Conservation (phyloP, 1,140 invertebrate species). For the Lepidurus apus region DNA sequence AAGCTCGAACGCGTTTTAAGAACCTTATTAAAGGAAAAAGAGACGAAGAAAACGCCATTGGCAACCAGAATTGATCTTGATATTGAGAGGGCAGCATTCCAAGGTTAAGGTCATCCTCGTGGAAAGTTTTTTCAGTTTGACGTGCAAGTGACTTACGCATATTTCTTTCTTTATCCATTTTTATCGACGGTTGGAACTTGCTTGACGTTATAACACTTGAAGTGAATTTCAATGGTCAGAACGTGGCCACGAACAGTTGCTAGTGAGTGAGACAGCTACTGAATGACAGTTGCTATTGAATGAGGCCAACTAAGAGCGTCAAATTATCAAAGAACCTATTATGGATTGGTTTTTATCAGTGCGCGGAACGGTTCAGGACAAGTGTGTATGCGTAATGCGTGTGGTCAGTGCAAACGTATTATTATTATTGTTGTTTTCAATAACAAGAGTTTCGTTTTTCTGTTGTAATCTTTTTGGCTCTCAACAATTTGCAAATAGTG, state of each 20-base stretch:
- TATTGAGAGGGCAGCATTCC: conserved; percentile 10
- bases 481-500: conserved; percentile 3
- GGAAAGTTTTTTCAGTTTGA: conserved; percentile 4
- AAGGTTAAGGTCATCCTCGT: neutral
- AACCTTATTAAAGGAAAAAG: neutral
- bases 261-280: no score
- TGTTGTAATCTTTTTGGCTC: neutral
- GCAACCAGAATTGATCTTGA: neutral
- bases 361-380: neutral
- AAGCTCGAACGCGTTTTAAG: neutral
- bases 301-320: neutral
- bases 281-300: no score
- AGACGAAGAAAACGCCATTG: neutral
- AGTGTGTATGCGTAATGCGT: conserved; percentile 14
- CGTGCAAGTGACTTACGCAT: conserved; percentile 2
- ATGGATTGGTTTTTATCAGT: conserved; percentile 2
- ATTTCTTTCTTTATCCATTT: neutral
- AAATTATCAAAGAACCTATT: neutral
- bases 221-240: neutral
- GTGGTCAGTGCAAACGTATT: conserved; percentile 17
- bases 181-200: neutral
- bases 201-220: neutral
- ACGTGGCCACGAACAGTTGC: no score
- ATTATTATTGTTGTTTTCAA: conserved; percentile 5
- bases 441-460: conserved; percentile 14